Percentiles rank a stretch among this genome's conserved stretches.
Evolutionary conservation across 1,140 invertebrate species (phyloP).

Genomic region (Lepidurus arcticus): DNA sequence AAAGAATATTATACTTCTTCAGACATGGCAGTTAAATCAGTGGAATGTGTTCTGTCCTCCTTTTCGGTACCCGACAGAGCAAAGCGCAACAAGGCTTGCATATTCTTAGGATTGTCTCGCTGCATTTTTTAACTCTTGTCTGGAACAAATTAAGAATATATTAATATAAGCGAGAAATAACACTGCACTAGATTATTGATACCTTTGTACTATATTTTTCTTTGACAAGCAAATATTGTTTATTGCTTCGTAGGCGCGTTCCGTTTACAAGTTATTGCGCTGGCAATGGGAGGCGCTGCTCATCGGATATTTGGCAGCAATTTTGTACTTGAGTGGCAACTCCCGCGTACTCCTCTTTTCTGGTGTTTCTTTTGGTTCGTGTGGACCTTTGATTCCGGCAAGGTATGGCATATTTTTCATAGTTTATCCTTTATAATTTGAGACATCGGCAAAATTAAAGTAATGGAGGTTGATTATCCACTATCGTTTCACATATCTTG

Average conservation of each 20-base stretch:
- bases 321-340: background rate
- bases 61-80: slow-evolving; percentile 56
- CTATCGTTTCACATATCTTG: background rate
- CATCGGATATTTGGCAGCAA: background rate
- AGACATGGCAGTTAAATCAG: slow-evolving; percentile 51
- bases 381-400: slow-evolving; percentile 16
- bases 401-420: background rate
- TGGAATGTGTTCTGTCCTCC: slow-evolving; percentile 50
- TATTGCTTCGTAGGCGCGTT: too few species aligned
- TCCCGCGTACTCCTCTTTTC: background rate
- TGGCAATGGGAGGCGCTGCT: background rate
- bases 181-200: too few species aligned
- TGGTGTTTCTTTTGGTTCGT: slow-evolving; percentile 19
- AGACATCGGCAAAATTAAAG: background rate
- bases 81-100: slow-evolving; percentile 58
- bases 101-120: slow-evolving; percentile 40
- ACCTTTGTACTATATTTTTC: too few species aligned
- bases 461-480: background rate
- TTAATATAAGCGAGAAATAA: too few species aligned
- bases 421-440: background rate
- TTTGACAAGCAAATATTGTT: too few species aligned
- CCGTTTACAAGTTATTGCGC: background rate
- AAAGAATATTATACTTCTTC: slow-evolving; percentile 49
- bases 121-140: too few species aligned
- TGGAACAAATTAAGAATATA: too few species aligned